Conservation (phyloP, 2,888 invertebrate species). For the Eupithecia insigniata region DNA sequence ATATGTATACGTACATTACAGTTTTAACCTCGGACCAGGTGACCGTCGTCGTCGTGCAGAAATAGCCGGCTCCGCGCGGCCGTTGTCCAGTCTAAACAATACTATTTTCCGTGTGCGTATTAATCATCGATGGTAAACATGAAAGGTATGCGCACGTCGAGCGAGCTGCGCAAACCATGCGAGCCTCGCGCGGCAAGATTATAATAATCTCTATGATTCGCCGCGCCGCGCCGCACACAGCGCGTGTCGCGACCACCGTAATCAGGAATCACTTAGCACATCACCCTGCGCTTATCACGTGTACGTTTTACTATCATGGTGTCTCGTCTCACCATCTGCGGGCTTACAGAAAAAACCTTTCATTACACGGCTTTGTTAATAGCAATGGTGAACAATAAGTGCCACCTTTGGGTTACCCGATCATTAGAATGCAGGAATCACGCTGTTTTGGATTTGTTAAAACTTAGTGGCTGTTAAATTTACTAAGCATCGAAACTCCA, state of each 20-base stretch:
- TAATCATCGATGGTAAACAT: slow-evolving; percentile 15
- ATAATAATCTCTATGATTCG: not conserved
- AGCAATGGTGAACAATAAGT: not conserved
- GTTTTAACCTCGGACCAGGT: not conserved
- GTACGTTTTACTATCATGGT: not conserved
- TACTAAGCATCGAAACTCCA: not conserved
- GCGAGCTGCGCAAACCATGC: not conserved
- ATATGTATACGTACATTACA: too few species aligned
- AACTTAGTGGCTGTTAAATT: not conserved
- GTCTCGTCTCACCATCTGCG: not conserved
- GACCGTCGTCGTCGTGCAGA: not conserved
- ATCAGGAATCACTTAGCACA: not conserved
- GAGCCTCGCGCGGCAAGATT: not conserved
- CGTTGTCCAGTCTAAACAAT: slow-evolving; percentile 17
- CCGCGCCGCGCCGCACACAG: too few species aligned
- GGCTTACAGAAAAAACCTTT: too few species aligned
- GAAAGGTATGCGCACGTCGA: slow-evolving; percentile 8
- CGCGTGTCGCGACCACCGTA: not conserved
- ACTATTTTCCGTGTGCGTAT: slow-evolving; percentile 12
- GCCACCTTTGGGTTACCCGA: not conserved
- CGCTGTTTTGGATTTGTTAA: not conserved
- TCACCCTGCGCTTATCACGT: not conserved
- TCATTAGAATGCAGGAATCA: not conserved
- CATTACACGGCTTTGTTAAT: too few species aligned
- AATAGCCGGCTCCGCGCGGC: slow-evolving; percentile 6